Conservation (phyloP, 2,888 invertebrate species). For the Agrotis clavis region DNA sequence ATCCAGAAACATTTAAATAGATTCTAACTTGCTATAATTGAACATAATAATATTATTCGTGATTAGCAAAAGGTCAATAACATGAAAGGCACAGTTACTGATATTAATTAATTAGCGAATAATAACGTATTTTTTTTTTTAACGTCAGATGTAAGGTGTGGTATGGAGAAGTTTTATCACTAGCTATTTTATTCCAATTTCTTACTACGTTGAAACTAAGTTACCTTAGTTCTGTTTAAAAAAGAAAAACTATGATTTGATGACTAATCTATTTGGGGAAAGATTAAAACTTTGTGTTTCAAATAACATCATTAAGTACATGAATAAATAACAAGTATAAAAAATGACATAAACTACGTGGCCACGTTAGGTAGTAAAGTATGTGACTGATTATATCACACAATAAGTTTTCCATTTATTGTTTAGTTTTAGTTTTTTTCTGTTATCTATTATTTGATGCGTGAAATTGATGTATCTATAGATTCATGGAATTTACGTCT, state of each 20-base stretch:
- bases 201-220: background rate
- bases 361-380: background rate
- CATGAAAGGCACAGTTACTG: background rate
- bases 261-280: background rate
- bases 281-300: background rate
- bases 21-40: background rate
- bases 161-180: background rate
- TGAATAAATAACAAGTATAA: background rate
- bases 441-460: too few species aligned
- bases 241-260: too few species aligned
- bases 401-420: too few species aligned
- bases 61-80: conserved; percentile 32
- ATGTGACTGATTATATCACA: background rate
- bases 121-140: background rate
- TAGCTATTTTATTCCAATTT: background rate
- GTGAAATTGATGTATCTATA: too few species aligned
- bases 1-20: too few species aligned
- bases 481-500: too few species aligned
- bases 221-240: background rate
- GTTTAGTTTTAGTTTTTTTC: too few species aligned
- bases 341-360: conserved; percentile 3
- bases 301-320: conserved; percentile 11
- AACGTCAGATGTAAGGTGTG: too few species aligned
- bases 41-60: conserved; percentile 8
- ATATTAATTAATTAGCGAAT: conserved; percentile 15